A percentile compares a stretch with the other conserved stretches of the same genome.
phyloP scores from a whole-genome alignment of 37 sponge, comb jelly and placozoan species.

The Lycopodina hypogea region DNA sequence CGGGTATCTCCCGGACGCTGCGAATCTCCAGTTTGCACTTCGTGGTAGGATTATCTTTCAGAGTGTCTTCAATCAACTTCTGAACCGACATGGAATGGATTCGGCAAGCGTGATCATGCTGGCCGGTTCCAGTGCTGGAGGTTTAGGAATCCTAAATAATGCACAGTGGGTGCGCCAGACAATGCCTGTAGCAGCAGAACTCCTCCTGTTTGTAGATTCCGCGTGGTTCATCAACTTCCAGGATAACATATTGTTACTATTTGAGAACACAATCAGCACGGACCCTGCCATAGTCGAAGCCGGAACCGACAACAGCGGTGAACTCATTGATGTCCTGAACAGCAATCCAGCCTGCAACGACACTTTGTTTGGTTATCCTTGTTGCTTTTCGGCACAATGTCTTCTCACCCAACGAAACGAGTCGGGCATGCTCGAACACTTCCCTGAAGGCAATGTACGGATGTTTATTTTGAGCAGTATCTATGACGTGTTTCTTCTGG shows the following conservation, averaged over 20 bases:
- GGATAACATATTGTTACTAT: slow-evolving; percentile 6
- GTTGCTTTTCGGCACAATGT: slow-evolving; percentile 72
- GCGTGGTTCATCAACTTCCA: slow-evolving; percentile 90
- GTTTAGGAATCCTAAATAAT: slow-evolving; percentile 70
- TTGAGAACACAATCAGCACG: not conserved
- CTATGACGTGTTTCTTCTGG: slow-evolving; percentile 73
- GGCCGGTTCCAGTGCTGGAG: slow-evolving; percentile 82
- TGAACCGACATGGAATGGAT: slow-evolving; percentile 11
- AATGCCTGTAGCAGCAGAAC: not conserved
- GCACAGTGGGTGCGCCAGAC: slow-evolving; percentile 49
- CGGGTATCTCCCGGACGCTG: slow-evolving; percentile 2
- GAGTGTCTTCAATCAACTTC: slow-evolving; percentile 39
- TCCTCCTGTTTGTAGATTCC: slow-evolving; percentile 58
- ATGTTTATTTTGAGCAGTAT: slow-evolving; percentile 46
- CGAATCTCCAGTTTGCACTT: slow-evolving; percentile 61
- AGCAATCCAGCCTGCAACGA: slow-evolving; percentile 27
- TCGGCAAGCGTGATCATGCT: slow-evolving; percentile 23
- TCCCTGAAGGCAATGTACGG: slow-evolving; percentile 32
- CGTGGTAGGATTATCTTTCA: slow-evolving; percentile 58
- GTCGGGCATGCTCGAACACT: slow-evolving; percentile 13
- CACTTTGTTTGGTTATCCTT: slow-evolving; percentile 44
- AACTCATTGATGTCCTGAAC: not conserved
- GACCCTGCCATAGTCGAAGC: not conserved
- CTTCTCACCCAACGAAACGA: slow-evolving; percentile 32
- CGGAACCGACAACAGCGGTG: not conserved